Conservation (phyloP, 2,888 invertebrate genomes). For the Hydrotaea cyrtoneurina region DNA sequence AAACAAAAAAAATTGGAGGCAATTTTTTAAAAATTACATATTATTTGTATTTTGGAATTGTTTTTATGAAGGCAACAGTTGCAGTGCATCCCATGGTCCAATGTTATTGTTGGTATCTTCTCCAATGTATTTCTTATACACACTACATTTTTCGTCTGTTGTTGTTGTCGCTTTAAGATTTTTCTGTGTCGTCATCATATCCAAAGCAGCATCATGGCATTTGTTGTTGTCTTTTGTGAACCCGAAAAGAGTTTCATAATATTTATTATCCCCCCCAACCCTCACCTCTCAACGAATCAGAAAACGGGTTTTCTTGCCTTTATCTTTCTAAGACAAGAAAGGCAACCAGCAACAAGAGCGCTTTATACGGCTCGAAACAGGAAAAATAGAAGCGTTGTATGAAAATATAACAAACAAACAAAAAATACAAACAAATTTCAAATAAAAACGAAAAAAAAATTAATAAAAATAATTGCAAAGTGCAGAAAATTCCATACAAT, state of each 20-base stretch:
- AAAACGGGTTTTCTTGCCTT: constrained; percentile 29
- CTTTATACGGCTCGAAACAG: neutral
- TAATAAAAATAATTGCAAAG: too few relatives aligned
- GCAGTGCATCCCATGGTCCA: constrained; percentile 17
- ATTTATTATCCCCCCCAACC: constrained; percentile 8
- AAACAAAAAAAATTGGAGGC: too few relatives aligned
- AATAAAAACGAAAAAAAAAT: neutral
- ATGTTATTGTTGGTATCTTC: constrained; percentile 28
- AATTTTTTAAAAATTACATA: too few relatives aligned
- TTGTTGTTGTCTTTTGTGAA: constrained; percentile 22
- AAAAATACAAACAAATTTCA: neutral
- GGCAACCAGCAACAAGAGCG: neutral
- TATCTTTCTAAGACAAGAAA: neutral
- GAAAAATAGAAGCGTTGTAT: neutral
- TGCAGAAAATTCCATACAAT: too few relatives aligned
- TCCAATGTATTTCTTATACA: neutral
- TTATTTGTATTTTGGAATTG: neutral
- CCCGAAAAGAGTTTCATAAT: constrained; percentile 57
- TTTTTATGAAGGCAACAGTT: constrained; percentile 55
- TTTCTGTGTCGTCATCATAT: constrained; percentile 63
- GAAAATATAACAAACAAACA: neutral
- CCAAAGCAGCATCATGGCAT: constrained; percentile 43
- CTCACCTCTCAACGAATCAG: neutral
- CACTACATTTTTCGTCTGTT: constrained; percentile 2
- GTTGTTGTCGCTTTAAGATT: constrained; percentile 26